These are phyloP conservation scores for Cathartes aura DNA, from an alignment of 2,113 vertebrate genomes.

Conservation along the genomic window DNA sequence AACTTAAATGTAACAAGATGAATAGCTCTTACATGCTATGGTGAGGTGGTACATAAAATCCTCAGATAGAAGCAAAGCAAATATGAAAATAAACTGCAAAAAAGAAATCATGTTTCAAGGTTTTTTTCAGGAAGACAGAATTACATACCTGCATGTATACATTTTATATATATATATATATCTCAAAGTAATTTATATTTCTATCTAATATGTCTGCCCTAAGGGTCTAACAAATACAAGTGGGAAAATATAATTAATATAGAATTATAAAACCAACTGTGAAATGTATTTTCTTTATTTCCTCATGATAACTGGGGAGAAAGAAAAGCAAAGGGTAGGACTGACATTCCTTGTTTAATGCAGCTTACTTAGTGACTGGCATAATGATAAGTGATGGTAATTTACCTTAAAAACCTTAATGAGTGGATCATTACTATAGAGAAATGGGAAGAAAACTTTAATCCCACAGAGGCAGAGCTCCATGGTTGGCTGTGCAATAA, in stretches of 20 bases:
- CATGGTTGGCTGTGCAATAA: constrained; percentile 86
- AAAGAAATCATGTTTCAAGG: neutral
- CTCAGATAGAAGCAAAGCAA: constrained; percentile 14
- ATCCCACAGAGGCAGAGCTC: constrained; percentile 80
- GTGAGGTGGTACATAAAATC: constrained; percentile 14
- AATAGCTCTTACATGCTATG: constrained; percentile 16
- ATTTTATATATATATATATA: neutral
- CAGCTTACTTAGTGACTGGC: constrained; percentile 72
- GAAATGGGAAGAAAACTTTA: constrained; percentile 84
- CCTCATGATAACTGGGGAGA: constrained; percentile 21
- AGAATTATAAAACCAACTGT: constrained; percentile 11
- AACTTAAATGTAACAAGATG: constrained; percentile 43
- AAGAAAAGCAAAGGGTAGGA: constrained; percentile 36
- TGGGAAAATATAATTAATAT: neutral
- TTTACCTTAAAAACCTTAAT: constrained; percentile 88
- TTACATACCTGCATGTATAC: neutral
- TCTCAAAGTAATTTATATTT: constrained; percentile 16
- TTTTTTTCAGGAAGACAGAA: neutral
- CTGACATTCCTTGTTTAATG: constrained; percentile 78
- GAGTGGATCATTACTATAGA: constrained; percentile 82
- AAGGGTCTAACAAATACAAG: neutral
- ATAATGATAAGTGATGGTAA: constrained; percentile 76
- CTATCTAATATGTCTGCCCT: neutral
- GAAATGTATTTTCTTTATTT: constrained; percentile 61
- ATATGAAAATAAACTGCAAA: constrained; percentile 25